These are phyloP conservation scores for Platichthys stellatus DNA, from an alignment of 2,113 vertebrate species.

Conservation along the genomic window DNA sequence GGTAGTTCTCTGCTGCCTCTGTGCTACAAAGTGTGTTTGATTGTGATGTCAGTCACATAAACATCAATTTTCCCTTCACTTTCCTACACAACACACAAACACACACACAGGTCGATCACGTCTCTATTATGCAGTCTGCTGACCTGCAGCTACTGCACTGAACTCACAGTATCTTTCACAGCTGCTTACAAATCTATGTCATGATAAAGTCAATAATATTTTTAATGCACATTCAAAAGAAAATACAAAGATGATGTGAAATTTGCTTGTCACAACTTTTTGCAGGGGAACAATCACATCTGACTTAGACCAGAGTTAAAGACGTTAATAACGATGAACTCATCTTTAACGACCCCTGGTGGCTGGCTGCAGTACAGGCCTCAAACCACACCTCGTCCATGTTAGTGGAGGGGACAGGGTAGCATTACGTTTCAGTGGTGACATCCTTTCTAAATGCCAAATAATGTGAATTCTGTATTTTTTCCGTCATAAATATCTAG, in stretches of 20 bases:
- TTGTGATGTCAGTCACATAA: slow-evolving; percentile 17
- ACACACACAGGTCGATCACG: slow-evolving; percentile 16
- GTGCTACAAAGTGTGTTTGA: background rate
- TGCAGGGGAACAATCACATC: no score
- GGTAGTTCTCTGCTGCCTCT: background rate
- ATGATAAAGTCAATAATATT: background rate
- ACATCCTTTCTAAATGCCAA: background rate
- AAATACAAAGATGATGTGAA: background rate
- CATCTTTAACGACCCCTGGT: no score
- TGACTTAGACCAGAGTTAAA: no score
- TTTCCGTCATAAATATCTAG: no score
- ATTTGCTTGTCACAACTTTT: background rate
- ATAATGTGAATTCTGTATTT: background rate
- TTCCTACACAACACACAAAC: background rate
- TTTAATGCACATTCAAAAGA: background rate
- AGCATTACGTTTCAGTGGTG: no score
- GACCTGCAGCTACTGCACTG: slow-evolving; percentile 9
- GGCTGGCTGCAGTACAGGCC: no score
- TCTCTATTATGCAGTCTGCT: slow-evolving; percentile 4
- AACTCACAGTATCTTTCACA: background rate
- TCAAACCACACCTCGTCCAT: no score
- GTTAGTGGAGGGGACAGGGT: no score
- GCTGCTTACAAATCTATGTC: background rate
- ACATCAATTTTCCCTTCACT: background rate
- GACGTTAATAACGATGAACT: no score